Conservation (phyloP, 2,888 invertebrate genomes). For the Eupithecia insigniata region DNA sequence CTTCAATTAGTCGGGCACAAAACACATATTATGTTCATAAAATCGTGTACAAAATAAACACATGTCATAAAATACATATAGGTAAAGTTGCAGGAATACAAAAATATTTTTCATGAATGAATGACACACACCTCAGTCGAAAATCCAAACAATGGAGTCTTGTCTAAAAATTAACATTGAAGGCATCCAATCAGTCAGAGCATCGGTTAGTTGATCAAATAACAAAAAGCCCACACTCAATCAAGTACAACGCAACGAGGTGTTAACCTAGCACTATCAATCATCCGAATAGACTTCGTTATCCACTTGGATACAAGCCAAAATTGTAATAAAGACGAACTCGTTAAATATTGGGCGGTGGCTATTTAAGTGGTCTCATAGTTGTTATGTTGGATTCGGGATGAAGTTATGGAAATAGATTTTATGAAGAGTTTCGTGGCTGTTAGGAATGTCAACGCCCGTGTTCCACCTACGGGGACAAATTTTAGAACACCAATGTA, state of each 20-base stretch:
- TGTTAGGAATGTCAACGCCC: conserved; percentile 22
- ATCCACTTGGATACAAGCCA: conserved; percentile 75
- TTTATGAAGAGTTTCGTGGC: conserved; percentile 29
- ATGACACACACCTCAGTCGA: conserved; percentile 24
- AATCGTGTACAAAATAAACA: too few species aligned
- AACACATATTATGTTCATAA: too few species aligned
- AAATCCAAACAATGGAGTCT: conserved; percentile 67
- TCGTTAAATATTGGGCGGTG: conserved; percentile 72
- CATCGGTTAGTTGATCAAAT: conserved; percentile 81
- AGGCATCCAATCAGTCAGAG: conserved; percentile 74
- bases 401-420: conserved; percentile 46
- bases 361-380: conserved; percentile 60
- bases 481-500: neutral
- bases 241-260: conserved; percentile 77
- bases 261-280: conserved; percentile 80
- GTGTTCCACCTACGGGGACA: conserved; percentile 4
- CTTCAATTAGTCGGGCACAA: neutral
- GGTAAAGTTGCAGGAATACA: neutral
- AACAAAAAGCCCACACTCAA: conserved; percentile 81
- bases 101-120: neutral
- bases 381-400: conserved; percentile 43
- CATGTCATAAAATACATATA: too few species aligned
- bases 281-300: conserved; percentile 69
- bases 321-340: conserved; percentile 77
- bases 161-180: conserved; percentile 78